Percentiles rank a stretch among this genome's conserved stretches.
These are phyloP conservation scores for Chlorops oryzae DNA, from an alignment of 1,140 invertebrate genomes.

Conservation along the genomic window DNA sequence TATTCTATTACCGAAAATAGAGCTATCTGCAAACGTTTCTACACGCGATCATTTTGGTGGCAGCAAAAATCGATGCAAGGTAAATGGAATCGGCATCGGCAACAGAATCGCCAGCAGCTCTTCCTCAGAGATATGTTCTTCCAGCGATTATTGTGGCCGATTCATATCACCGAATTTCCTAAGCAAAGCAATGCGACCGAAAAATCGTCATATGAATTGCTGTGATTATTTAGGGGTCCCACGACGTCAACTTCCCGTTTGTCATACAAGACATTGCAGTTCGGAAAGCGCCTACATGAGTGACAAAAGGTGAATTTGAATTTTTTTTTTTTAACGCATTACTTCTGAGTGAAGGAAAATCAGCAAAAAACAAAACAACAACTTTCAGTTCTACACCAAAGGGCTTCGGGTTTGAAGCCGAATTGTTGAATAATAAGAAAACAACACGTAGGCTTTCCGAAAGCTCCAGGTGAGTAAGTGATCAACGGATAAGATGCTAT, in stretches of 20 bases:
- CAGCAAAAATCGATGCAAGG: too few relatives aligned
- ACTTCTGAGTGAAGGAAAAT: too few relatives aligned
- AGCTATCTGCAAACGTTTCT: slow-evolving; percentile 27
- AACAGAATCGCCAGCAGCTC: not conserved
- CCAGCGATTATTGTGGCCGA: not conserved
- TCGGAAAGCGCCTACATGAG: too few relatives aligned
- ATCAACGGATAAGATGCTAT: not conserved
- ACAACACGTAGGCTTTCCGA: slow-evolving; percentile 1
- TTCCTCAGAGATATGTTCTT: not conserved
- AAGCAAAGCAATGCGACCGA: not conserved
- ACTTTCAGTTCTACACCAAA: not conserved
- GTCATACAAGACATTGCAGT: slow-evolving; percentile 5
- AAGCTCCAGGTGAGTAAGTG: not conserved
- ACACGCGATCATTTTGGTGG: slow-evolving; percentile 23
- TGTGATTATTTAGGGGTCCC: slow-evolving; percentile 16
- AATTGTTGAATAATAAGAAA: not conserved
- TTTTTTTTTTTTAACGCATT: too few relatives aligned
- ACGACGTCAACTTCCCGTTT: slow-evolving; percentile 22
- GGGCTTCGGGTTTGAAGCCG: not conserved
- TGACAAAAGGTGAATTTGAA: not conserved
- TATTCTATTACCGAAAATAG: slow-evolving; percentile 38
- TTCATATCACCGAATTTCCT: not conserved
- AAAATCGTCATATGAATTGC: not conserved
- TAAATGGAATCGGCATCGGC: too few relatives aligned
- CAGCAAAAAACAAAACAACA: not conserved